Evolutionary conservation across 2,888 invertebrate species (phyloP), one percentile per base, ranked within the genome.

Genomic region (Watsonalla binaria): DNA sequence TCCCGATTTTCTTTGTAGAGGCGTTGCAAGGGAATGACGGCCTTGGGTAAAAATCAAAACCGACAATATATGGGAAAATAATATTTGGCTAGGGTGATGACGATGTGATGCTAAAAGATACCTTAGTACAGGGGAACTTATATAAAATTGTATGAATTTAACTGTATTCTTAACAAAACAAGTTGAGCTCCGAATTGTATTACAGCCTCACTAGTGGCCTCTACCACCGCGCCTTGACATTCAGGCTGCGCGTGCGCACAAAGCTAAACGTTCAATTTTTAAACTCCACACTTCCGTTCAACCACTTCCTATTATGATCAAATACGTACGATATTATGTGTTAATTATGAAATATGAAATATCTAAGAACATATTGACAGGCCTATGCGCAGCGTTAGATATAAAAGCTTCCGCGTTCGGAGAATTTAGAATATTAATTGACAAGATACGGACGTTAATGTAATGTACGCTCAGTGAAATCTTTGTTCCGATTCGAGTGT

Each of bases 201-300:
- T 63, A 60, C 68, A 70, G 76, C 79, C 72, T 76, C 72, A 63
- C 62, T 63, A 57, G 61, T 63, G 76, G 74, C 86, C 83, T 84
- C 74, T 14, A 39, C 68, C 51, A 55, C 54, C 61, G 62, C 66
- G 68, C 90, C 90, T 90, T 90, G 90, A 89, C 90, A 89, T 90
- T 89, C 86, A 84, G 67, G 70, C 62, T 68, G 76, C 80, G 78
- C 82, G 77, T 79, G 84, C 78, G 73, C 78, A 70, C 72, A 68
- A 61, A 74, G 70, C 76, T 79, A 78, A 80, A 76, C 82, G 83
- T 85, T 88, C 81, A 76, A 84, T 83, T 87, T 89, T 82, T 78
- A 78, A 81, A 77, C 70, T 66, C 67, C 69, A 72, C 72, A 86
- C 87, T 90, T 90, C 89, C 90, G 89, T 86, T 80, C 71, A 66